phyloP scores from a whole-genome alignment of 2,797 vertebrate species.

The Megalops cyprinoides region DNA sequence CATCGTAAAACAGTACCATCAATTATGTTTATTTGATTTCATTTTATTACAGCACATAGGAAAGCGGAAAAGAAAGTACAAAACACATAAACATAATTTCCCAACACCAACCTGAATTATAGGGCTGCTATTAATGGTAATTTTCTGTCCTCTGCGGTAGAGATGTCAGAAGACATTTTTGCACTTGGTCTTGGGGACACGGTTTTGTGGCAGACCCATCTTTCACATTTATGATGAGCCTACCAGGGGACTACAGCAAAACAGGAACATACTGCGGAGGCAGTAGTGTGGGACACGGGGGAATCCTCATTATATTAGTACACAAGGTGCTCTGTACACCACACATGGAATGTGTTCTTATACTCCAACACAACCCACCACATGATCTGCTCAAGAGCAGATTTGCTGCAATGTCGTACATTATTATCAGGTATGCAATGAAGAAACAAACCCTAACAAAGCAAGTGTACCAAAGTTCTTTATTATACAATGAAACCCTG shows the following conservation, averaged over 20 bases:
- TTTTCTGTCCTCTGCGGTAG: constrained; percentile 20
- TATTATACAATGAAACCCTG: constrained; percentile 3
- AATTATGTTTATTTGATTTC: neutral
- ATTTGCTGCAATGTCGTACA: neutral
- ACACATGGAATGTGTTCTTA: constrained; percentile 18
- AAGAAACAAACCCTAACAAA: neutral
- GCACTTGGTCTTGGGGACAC: constrained; percentile 22
- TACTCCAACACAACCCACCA: neutral
- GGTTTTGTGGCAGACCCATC: constrained; percentile 23
- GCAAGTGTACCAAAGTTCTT: neutral
- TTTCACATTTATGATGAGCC: constrained; percentile 26
- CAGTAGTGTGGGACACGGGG: neutral
- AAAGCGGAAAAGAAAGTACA: neutral
- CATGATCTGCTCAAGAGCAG: neutral
- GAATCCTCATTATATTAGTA: constrained; percentile 2
- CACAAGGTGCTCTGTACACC: constrained; percentile 24
- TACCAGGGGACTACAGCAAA: constrained; percentile 6
- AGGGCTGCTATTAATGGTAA: constrained; percentile 23
- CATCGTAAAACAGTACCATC: neutral
- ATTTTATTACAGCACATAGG: constrained; percentile 1
- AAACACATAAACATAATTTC: neutral
- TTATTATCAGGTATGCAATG: neutral
- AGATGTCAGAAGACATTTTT: constrained; percentile 23
- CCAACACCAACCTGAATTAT: neutral
- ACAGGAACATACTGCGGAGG: neutral